Conservation (phyloP, 2,797 vertebrate species). For the Delichon dasypus region DNA sequence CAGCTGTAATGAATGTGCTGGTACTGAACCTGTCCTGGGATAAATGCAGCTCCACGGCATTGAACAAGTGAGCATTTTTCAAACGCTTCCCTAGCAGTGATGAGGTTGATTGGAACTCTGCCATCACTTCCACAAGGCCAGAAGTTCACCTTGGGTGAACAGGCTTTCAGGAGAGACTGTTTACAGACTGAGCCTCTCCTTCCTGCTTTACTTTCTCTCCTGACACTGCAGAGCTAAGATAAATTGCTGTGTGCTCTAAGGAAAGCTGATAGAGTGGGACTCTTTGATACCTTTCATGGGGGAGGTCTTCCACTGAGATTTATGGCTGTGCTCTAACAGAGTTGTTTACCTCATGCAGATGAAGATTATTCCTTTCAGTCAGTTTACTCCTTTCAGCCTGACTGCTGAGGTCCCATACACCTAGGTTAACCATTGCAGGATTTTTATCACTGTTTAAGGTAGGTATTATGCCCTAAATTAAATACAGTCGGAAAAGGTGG, state of each 20-base stretch:
- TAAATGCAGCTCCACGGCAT: rapidly evolving
- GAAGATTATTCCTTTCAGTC: background rate
- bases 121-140: background rate
- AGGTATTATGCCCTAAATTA: background rate
- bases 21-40: background rate
- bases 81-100: background rate
- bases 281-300: background rate
- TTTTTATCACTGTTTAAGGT: background rate
- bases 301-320: background rate
- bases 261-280: background rate
- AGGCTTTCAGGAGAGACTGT: background rate
- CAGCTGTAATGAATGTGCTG: background rate
- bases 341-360: background rate
- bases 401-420: background rate
- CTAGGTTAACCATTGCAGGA: rapidly evolving
- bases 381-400: too few relatives aligned
- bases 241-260: background rate
- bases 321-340: background rate
- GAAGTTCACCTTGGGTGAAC: background rate
- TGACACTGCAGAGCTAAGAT: background rate
- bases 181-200: background rate
- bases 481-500: background rate
- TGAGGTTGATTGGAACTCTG: background rate
- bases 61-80: background rate
- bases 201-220: background rate